A percentile compares a stretch with the other conserved stretches of the same genome.
Conservation (phyloP, 2,888 invertebrate genomes). For the Plagodis dolabraria region DNA sequence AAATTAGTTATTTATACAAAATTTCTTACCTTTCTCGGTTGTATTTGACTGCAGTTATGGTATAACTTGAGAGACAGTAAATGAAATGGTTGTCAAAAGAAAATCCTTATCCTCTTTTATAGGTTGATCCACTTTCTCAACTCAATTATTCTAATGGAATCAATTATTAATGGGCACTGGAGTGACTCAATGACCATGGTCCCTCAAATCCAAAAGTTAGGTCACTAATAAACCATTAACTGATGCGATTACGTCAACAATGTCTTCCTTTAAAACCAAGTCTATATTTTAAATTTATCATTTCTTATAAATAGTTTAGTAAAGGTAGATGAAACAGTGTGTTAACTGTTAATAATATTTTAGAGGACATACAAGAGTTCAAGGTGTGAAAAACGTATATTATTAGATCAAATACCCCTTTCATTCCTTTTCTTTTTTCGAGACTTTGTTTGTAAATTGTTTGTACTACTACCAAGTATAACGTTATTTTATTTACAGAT, state of each 20-base stretch:
- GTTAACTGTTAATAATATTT: too few species aligned
- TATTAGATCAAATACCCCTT: too few species aligned
- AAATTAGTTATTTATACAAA: too few species aligned
- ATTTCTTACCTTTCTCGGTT: too few species aligned
- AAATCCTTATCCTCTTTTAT: slow-evolving; percentile 17
- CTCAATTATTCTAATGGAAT: slow-evolving; percentile 5
- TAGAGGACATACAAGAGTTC: too few species aligned
- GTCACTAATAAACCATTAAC: slow-evolving; percentile 9
- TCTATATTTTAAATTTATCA: neutral
- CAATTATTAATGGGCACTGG: slow-evolving; percentile 4
- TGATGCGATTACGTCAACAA: slow-evolving; percentile 20
- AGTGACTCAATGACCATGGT: slow-evolving; percentile 21
- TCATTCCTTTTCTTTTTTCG: too few species aligned
- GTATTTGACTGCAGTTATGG: too few species aligned
- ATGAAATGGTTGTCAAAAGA: too few species aligned
- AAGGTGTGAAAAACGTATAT: too few species aligned
- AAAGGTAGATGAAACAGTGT: neutral
- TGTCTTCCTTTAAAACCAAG: slow-evolving; percentile 6
- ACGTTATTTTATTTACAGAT: slow-evolving; percentile 19
- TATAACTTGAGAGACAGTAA: too few species aligned
- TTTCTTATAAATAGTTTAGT: neutral
- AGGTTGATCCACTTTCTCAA: slow-evolving; percentile 3
- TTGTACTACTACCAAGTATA: too few species aligned
- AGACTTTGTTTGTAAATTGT: too few species aligned
- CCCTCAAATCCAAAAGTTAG: neutral